These are phyloP conservation scores for Rousettus leschenaultii DNA, from an alignment of 2,113 vertebrate species.

Conservation along the genomic window DNA sequence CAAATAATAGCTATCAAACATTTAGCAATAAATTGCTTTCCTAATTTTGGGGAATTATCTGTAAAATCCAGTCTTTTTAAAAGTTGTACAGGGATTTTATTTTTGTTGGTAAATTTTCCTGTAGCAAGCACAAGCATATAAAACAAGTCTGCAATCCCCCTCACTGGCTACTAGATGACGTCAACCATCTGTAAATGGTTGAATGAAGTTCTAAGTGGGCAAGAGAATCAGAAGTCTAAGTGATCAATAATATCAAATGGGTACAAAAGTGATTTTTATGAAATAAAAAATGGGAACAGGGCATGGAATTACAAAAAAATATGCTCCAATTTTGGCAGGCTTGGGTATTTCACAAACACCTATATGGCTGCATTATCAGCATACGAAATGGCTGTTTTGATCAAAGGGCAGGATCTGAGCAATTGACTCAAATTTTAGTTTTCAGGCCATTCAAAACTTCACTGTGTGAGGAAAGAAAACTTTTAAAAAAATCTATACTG, in stretches of 20 bases:
- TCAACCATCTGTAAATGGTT: not conserved
- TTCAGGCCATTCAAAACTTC: not conserved
- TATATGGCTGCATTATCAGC: not conserved
- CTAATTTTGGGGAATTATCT: not conserved
- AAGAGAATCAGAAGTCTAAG: not conserved
- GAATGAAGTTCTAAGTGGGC: not conserved
- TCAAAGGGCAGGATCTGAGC: not conserved
- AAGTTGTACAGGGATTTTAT: not conserved
- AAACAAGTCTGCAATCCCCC: not conserved
- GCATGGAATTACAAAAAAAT: not conserved
- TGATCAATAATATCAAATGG: not conserved
- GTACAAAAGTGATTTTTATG: not conserved
- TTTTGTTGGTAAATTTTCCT: not conserved
- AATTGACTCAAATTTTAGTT: not conserved
- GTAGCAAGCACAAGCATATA: not conserved
- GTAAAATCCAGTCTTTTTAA: not conserved
- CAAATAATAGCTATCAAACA: not conserved
- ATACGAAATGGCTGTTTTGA: not conserved
- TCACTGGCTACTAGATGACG: not conserved
- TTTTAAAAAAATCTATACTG: not conserved
- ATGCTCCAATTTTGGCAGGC: not conserved
- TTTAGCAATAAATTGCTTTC: not conserved
- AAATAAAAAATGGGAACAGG: not conserved
- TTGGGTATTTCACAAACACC: slow-evolving; percentile 2
- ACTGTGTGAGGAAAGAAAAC: not conserved